Percentiles rank a stretch among this genome's conserved stretches.
Evolutionary conservation across 92 coral and sea anemone species (phyloP).

Genomic region (Umimayanthus chanpuru): DNA sequence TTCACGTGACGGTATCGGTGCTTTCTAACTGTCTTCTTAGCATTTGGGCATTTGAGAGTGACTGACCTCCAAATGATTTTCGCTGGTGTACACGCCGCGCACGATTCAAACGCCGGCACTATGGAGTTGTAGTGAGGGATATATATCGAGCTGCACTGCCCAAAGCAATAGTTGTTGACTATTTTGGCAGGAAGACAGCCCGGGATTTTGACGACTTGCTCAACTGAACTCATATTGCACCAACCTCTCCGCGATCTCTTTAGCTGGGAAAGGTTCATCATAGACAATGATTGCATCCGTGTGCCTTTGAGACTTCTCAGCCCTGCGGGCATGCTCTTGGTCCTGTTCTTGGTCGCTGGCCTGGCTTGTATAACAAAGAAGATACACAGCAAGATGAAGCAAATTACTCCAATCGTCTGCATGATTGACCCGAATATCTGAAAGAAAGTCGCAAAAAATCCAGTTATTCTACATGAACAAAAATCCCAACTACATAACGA

Average conservation of each 20-base stretch:
- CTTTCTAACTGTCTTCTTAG: conserved; percentile 56
- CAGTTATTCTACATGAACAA: neutral
- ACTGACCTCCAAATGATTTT: conserved; percentile 73
- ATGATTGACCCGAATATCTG: conserved; percentile 20
- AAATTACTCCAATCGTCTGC: conserved; percentile 15
- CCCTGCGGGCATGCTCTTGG: neutral
- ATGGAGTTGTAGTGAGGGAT: conserved; percentile 78
- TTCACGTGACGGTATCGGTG: conserved; percentile 78
- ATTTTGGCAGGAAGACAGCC: conserved; percentile 90
- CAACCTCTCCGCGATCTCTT: conserved; percentile 81
- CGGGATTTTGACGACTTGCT: conserved; percentile 69
- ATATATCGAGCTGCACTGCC: conserved; percentile 93
- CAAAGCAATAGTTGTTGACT: conserved; percentile 87
- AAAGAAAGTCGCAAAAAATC: neutral
- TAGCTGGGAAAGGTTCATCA: conserved; percentile 74
- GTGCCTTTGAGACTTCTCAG: conserved; percentile 36
- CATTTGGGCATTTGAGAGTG: conserved; percentile 73
- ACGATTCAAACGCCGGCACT: conserved; percentile 80
- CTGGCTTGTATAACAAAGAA: neutral
- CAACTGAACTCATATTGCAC: conserved; percentile 88
- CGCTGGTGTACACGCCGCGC: conserved; percentile 81
- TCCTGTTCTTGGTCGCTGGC: neutral
- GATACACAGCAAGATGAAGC: neutral
- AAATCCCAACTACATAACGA: neutral
- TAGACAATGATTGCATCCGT: conserved; percentile 51